Percentiles rank a stretch among this genome's conserved stretches.
Evolutionary conservation across 2,888 invertebrate genomes (phyloP).

Genomic region (Atherix ibis): DNA sequence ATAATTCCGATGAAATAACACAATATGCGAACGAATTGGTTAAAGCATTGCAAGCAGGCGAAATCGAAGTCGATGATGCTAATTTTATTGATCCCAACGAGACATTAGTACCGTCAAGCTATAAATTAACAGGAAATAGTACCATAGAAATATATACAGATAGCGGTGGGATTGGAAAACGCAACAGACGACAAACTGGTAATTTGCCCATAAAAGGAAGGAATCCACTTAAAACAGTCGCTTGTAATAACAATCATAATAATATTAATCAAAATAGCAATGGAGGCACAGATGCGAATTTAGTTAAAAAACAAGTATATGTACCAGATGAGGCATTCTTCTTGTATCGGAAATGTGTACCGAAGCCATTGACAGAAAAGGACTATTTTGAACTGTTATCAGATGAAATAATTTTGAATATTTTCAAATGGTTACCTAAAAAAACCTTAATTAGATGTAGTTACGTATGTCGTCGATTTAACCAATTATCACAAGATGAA

Average conservation of each 20-base stretch:
- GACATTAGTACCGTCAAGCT: constrained; percentile 8
- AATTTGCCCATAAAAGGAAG: constrained; percentile 20
- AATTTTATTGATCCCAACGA: constrained; percentile 18
- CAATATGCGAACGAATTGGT: no score
- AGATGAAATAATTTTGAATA: constrained; percentile 71
- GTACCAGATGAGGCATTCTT: constrained; percentile 26
- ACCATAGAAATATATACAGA: constrained; percentile 22
- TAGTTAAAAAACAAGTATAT: constrained; percentile 12
- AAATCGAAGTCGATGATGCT: constrained; percentile 14
- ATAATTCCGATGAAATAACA: no score
- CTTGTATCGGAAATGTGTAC: constrained; percentile 23
- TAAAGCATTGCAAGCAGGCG: no score
- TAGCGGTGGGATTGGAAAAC: constrained; percentile 10
- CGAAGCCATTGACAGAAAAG: constrained; percentile 21
- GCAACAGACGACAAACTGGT: constrained; percentile 19
- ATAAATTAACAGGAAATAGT: constrained; percentile 6
- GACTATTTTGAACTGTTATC: constrained; percentile 61
- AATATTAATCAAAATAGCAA: constrained; percentile 21
- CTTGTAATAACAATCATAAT: constrained; percentile 24
- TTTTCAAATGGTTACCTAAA: constrained; percentile 73
- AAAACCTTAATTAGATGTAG: constrained; percentile 52
- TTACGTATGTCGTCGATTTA: constrained; percentile 63
- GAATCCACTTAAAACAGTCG: constrained; percentile 28
- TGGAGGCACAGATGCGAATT: constrained; percentile 8
- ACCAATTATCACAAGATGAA: constrained; percentile 64